Percentiles rank a stretch among this genome's conserved stretches.
Conservation (phyloP, 1,140 invertebrate species). For the Cherax destructor region DNA sequence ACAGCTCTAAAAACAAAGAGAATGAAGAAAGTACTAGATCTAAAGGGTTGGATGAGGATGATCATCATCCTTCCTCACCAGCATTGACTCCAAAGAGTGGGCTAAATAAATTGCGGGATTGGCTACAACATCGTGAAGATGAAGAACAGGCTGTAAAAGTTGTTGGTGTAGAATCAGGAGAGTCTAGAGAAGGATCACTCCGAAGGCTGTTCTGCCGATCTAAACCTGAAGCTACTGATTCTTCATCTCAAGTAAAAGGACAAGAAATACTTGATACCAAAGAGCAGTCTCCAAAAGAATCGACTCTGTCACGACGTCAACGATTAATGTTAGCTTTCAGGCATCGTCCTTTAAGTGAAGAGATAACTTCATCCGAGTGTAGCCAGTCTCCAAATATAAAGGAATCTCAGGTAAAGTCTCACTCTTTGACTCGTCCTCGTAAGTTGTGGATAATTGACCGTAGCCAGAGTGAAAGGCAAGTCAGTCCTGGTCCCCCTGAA, state of each 20-base stretch:
- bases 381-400: background rate
- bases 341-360: conserved; percentile 47
- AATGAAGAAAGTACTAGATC: background rate
- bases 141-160: conserved; percentile 8
- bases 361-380: background rate
- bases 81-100: conserved; percentile 18
- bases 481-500: conserved; percentile 21
- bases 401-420: conserved; percentile 36
- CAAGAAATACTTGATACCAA: background rate
- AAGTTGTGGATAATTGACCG: conserved; percentile 55
- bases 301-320: conserved; percentile 11
- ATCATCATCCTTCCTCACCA: conserved; percentile 16
- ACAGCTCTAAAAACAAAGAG: conserved; percentile 3
- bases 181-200: conserved; percentile 47
- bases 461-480: conserved; percentile 56
- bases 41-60: conserved; percentile 12
- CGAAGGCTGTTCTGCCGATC: conserved; percentile 32
- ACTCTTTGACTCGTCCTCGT: conserved; percentile 35
- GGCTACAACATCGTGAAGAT: conserved; percentile 46
- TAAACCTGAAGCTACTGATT: background rate
- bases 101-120: conserved; percentile 31
- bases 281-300: conserved; percentile 2
- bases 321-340: conserved; percentile 25
- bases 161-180: conserved; percentile 30
- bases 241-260: background rate